These are phyloP conservation scores for Gallinago solitaria DNA, from an alignment of 2,797 vertebrate species.

Conservation along the genomic window DNA sequence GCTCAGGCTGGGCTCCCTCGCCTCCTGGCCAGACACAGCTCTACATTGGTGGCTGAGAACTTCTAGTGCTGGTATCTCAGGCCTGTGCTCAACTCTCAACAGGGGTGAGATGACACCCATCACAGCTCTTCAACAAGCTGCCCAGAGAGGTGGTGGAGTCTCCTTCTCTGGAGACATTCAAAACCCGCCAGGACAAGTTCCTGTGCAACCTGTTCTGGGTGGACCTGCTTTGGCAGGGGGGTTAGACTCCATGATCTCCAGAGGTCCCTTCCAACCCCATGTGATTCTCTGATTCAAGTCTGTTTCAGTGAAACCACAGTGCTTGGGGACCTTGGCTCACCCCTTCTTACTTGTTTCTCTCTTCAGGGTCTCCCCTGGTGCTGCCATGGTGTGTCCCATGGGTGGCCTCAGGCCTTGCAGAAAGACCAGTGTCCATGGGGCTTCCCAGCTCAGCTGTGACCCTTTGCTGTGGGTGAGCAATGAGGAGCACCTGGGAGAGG, in stretches of 20 bases:
- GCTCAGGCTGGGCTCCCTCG: rapidly evolving
- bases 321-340: background rate
- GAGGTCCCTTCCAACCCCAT: too few relatives aligned
- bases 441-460: background rate
- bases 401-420: background rate
- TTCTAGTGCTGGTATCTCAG: background rate
- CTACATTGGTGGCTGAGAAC: background rate
- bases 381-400: background rate
- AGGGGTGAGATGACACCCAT: rapidly evolving
- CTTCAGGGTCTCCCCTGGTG: background rate
- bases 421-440: background rate
- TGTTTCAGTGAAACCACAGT: background rate
- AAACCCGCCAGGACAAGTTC: too few relatives aligned
- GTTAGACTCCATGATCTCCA: too few relatives aligned
- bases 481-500: background rate
- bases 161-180: background rate
- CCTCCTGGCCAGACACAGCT: background rate
- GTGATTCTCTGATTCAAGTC: background rate
- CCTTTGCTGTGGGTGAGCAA: background rate
- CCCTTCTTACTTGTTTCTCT: background rate
- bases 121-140: background rate
- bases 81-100: background rate
- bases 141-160: background rate
- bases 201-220: too few relatives aligned
- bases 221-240: too few relatives aligned